Evolutionary conservation across 2,797 vertebrate genomes (phyloP).

Genomic region (Poecilia gillii): DNA sequence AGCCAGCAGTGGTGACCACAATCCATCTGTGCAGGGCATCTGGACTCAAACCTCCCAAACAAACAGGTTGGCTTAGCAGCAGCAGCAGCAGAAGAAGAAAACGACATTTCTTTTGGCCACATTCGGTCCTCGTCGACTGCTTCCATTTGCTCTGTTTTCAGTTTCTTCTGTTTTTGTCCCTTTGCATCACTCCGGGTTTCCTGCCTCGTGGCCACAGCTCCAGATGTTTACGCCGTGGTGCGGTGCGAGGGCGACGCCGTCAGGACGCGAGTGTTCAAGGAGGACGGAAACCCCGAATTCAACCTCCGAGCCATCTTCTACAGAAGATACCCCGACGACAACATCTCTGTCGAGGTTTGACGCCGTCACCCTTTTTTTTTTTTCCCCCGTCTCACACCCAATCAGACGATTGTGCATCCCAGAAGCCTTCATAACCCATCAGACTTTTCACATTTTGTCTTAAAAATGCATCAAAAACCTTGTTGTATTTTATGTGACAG

Average conservation of each 20-base stretch:
- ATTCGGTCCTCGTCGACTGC: neutral
- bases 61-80: conserved; percentile 60
- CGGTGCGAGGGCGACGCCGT: conserved; percentile 76
- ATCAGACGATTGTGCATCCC: neutral
- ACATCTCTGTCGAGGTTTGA: conserved; percentile 81
- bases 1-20: conserved; percentile 78
- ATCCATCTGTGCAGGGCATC: conserved; percentile 81
- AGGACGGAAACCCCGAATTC: conserved; percentile 79
- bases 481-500: neutral
- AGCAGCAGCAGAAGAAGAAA: neutral
- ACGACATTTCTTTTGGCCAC: neutral
- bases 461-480: neutral
- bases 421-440: neutral
- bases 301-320: conserved; percentile 84
- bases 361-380: neutral
- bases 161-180: neutral
- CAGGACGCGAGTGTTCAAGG: conserved; percentile 75
- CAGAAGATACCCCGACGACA: conserved; percentile 69
- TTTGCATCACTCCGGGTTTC: neutral
- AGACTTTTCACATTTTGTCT: neutral
- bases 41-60: conserved; percentile 73
- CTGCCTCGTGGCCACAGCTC: conserved; percentile 53
- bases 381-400: neutral
- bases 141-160: neutral
- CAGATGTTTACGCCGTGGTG: conserved; percentile 80